Percentiles rank a stretch among this genome's conserved stretches.
Evolutionary conservation across 2,113 vertebrate genomes (phyloP).

Genomic region (Cervus canadensis): DNA sequence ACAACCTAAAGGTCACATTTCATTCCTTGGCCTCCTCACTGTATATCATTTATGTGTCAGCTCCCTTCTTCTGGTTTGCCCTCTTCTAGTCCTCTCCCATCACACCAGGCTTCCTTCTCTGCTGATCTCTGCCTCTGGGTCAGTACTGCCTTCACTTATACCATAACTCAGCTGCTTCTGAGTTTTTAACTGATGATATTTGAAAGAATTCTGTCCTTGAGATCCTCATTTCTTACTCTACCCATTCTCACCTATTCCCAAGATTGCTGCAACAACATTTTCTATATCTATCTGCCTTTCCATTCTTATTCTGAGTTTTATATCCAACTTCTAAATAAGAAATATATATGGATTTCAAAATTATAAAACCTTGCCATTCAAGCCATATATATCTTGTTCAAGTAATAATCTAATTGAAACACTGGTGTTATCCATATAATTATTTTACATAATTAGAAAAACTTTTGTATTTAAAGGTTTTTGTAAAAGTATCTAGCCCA

Average conservation of each 20-base stretch:
- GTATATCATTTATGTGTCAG: background rate
- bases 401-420: background rate
- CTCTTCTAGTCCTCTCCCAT: background rate
- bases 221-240: background rate
- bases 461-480: background rate
- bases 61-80: background rate
- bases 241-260: background rate
- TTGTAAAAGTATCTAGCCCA: background rate
- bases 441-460: background rate
- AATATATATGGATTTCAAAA: background rate
- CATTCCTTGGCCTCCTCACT: background rate
- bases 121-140: background rate
- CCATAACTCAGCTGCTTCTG: background rate
- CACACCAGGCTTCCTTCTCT: background rate
- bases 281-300: background rate
- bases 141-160: background rate
- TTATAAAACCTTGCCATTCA: background rate
- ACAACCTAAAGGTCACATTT: conserved; percentile 2
- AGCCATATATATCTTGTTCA: background rate
- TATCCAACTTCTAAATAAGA: background rate
- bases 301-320: background rate
- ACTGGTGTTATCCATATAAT: background rate
- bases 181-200: background rate
- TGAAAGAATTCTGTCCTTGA: background rate
- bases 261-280: background rate